Percentiles rank a stretch among this genome's conserved stretches.
Evolutionary conservation across 2,888 invertebrate species (phyloP).

Genomic region (Gnatocerus cornutus): DNA sequence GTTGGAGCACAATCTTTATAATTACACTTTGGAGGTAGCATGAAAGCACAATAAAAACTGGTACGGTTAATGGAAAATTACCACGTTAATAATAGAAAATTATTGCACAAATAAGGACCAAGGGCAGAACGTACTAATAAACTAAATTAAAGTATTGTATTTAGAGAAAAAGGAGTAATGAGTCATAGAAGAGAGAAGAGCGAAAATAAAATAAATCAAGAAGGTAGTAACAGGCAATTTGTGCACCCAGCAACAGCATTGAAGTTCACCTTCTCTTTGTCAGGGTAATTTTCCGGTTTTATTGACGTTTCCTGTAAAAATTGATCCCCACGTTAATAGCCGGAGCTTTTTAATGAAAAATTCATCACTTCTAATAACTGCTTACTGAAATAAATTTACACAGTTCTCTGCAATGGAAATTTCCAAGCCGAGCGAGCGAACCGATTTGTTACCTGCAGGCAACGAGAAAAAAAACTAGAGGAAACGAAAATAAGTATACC

Average conservation of each 20-base stretch:
- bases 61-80: slow-evolving; percentile 6
- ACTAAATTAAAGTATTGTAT: no score
- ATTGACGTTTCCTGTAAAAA: no score
- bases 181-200: no score
- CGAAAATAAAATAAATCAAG: no score
- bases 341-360: neutral
- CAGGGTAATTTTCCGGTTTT: no score
- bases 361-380: slow-evolving; percentile 4
- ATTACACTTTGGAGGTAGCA: neutral
- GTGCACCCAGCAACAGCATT: no score
- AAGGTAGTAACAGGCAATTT: no score
- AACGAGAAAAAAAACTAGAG: slow-evolving; percentile 20
- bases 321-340: neutral
- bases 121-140: neutral
- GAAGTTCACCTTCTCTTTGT: no score
- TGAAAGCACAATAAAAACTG: slow-evolving; percentile 6
- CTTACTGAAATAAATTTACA: neutral
- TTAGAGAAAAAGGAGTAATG: no score
- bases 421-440: slow-evolving; percentile 10
- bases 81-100: neutral
- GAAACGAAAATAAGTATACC: slow-evolving; percentile 28
- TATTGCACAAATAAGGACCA: slow-evolving; percentile 3
- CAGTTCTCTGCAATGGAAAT: slow-evolving; percentile 22
- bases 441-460: slow-evolving; percentile 31
- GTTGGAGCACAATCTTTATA: neutral